A percentile compares a stretch with the other conserved stretches of the same genome.
phyloP scores from a whole-genome alignment of 2,888 invertebrate species.

The Luperina nickerlii region DNA sequence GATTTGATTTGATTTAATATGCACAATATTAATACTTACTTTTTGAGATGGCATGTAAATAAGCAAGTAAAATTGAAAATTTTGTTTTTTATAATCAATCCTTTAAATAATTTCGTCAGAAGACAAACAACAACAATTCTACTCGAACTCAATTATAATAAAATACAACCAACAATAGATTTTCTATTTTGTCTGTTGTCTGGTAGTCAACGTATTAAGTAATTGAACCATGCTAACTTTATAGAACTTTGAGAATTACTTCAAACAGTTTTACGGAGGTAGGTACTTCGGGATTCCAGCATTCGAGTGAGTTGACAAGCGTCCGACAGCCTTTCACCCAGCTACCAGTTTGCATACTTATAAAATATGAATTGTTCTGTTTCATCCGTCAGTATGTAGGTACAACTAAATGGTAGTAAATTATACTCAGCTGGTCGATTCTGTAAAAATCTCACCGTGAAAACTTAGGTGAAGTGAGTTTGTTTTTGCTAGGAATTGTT shows the following conservation, averaged over 20 bases:
- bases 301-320: constrained; percentile 35
- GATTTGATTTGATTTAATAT: too few species aligned
- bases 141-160: constrained; percentile 7
- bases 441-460: too few species aligned
- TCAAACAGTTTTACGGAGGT: not conserved
- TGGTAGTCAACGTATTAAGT: not conserved
- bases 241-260: constrained; percentile 14
- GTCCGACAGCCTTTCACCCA: constrained; percentile 33
- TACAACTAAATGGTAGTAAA: not conserved
- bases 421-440: not conserved
- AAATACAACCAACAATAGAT: too few species aligned
- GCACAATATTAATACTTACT: not conserved
- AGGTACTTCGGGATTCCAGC: not conserved
- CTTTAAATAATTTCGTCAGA: not conserved
- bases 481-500: too few species aligned
- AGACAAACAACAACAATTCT: not conserved
- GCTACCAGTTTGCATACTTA: constrained; percentile 22
- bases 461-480: too few species aligned
- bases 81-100: not conserved
- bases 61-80: not conserved
- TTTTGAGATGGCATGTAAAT: not conserved
- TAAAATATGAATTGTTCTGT: constrained; percentile 25
- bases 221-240: not conserved
- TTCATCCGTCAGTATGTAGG: not conserved
- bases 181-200: too few species aligned